These are phyloP conservation scores for Lissonota sp. DNA, from an alignment of 2,888 invertebrate genomes.

Conservation along the genomic window DNA sequence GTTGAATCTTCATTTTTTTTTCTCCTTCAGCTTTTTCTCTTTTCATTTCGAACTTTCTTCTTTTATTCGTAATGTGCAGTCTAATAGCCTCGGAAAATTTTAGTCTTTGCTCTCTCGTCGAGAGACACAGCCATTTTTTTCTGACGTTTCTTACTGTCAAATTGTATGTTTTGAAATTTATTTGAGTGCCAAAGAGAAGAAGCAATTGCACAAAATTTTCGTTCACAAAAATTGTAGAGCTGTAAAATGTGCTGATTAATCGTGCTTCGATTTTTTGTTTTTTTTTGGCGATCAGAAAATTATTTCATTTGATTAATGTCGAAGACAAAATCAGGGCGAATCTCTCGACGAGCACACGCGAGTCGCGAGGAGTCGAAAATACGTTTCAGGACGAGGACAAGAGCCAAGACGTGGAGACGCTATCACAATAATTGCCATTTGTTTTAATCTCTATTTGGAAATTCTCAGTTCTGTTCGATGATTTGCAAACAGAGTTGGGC, in stretches of 20 bases:
- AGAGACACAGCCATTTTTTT: conserved; percentile 66
- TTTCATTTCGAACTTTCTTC: conserved; percentile 55
- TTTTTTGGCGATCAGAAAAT: conserved; percentile 26
- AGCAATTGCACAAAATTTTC: background rate
- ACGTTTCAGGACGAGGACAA: conserved; percentile 70
- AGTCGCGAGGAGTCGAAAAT: conserved; percentile 64
- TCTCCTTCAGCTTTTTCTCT: conserved; percentile 47
- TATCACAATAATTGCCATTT: conserved; percentile 66
- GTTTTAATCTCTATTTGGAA: conserved; percentile 47
- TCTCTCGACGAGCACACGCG: conserved; percentile 58
- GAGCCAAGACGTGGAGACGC: conserved; percentile 72
- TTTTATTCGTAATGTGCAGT: conserved; percentile 66
- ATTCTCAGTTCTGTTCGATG: background rate
- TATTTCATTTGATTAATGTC: conserved; percentile 6
- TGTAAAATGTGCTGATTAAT: no score
- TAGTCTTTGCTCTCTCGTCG: conserved; percentile 68
- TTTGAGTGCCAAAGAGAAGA: background rate
- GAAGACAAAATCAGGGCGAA: conserved; percentile 47
- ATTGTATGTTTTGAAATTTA: background rate
- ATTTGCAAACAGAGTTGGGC: no score
- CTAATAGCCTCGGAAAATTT: conserved; percentile 75
- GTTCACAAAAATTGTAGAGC: background rate
- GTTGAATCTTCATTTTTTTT: conserved; percentile 11
- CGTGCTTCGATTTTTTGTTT: background rate
- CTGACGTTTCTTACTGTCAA: conserved; percentile 25